phyloP scores from a whole-genome alignment of 2,888 invertebrate genomes.

The Halictus ligatus region DNA sequence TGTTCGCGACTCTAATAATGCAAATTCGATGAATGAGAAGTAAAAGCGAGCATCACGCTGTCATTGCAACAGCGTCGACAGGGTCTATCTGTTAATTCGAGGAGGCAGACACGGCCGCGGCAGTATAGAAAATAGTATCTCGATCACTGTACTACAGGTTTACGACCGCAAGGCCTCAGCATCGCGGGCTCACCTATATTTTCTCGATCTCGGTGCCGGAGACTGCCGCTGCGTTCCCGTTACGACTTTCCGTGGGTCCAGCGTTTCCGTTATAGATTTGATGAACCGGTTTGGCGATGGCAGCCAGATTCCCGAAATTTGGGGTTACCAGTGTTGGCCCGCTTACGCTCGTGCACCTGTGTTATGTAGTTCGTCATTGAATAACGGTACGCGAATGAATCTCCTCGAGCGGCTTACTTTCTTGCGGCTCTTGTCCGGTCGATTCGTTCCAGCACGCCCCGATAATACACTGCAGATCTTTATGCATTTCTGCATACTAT shows the following conservation, averaged over 20 bases:
- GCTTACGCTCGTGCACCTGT: constrained; percentile 20
- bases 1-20: background rate
- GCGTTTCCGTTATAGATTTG: constrained; percentile 66
- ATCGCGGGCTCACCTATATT: background rate
- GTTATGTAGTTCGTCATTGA: constrained; percentile 50
- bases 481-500: background rate
- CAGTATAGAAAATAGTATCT: background rate
- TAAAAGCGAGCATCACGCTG: background rate
- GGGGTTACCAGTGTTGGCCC: constrained; percentile 59
- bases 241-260: constrained; percentile 60
- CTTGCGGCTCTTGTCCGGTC: background rate
- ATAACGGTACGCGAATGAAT: constrained; percentile 55
- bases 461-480: background rate
- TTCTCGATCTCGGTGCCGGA: background rate
- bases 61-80: background rate
- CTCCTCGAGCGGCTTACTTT: constrained; percentile 38
- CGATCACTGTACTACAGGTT: constrained; percentile 17
- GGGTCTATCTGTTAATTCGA: background rate
- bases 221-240: constrained; percentile 54
- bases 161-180: constrained; percentile 4
- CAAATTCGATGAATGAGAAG: background rate
- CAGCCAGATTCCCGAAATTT: constrained; percentile 65
- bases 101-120: background rate
- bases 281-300: constrained; percentile 62
- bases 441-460: background rate